Evolutionary conservation across 2,797 vertebrate species (phyloP).

Genomic region (Characodon lateralis): DNA sequence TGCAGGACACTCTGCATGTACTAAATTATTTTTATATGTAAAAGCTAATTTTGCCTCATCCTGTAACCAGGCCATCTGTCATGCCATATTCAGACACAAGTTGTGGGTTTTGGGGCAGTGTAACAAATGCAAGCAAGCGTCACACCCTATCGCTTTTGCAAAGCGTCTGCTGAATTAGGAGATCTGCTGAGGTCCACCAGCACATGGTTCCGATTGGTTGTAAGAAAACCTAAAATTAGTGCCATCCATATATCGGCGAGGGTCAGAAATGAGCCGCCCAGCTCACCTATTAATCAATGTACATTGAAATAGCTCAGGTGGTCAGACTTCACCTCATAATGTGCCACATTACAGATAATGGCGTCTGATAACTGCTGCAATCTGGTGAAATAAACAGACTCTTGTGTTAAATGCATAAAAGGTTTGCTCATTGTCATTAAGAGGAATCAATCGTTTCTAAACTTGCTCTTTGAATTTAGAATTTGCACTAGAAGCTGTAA

Average conservation of each 20-base stretch:
- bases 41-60: neutral
- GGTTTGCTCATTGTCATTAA: neutral
- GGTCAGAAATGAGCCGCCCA: conserved; percentile 60
- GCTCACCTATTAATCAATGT: conserved; percentile 76
- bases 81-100: conserved; percentile 18
- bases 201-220: conserved; percentile 50
- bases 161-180: conserved; percentile 38
- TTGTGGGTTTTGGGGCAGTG: neutral
- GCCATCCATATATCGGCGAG: conserved; percentile 53
- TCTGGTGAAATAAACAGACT: conserved; percentile 53
- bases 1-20: neutral
- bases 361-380: conserved; percentile 59
- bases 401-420: conserved; percentile 5
- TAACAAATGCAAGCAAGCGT: neutral
- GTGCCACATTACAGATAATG: conserved; percentile 42
- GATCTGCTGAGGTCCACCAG: conserved; percentile 54
- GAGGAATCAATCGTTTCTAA: neutral
- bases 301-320: conserved; percentile 72
- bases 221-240: conserved; percentile 70
- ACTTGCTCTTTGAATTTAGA: neutral
- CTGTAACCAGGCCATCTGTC: conserved; percentile 15
- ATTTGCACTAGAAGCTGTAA: neutral
- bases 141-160: conserved; percentile 12
- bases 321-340: conserved; percentile 55
- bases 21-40: neutral